Conservation (phyloP, 1,140 invertebrate species). For the Ooceraea biroi region DNA sequence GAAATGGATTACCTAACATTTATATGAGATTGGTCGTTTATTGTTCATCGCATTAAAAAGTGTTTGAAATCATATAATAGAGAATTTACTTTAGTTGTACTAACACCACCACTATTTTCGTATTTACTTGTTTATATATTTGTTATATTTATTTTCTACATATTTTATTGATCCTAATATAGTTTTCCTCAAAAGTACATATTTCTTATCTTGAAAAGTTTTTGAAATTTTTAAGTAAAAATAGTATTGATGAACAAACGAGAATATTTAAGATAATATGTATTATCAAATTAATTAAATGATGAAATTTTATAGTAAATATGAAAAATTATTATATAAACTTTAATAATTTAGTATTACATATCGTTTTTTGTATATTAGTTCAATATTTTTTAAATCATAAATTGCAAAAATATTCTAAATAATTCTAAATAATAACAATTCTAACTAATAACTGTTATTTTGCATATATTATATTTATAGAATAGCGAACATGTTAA, state of each 20-base stretch:
- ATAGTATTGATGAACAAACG: too few relatives aligned
- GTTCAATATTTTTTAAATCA: slow-evolving; percentile 20
- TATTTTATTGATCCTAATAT: too few relatives aligned
- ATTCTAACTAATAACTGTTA: not conserved
- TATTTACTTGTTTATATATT: not conserved
- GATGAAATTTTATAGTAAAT: too few relatives aligned
- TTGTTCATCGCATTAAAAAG: slow-evolving; percentile 32
- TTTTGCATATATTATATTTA: slow-evolving; percentile 14
- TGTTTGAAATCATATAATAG: slow-evolving; percentile 20
- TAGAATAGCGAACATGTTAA: slow-evolving; percentile 66
- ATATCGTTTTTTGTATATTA: slow-evolving; percentile 12
- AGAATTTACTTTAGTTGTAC: too few relatives aligned
- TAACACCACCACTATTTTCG: too few relatives aligned
- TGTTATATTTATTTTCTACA: not conserved
- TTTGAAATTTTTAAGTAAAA: too few relatives aligned
- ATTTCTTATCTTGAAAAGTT: too few relatives aligned
- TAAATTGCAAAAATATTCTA: slow-evolving; percentile 2
- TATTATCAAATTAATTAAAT: too few relatives aligned
- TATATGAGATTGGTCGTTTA: slow-evolving; percentile 1
- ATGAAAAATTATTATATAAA: not conserved
- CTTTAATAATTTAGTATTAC: slow-evolving; percentile 5
- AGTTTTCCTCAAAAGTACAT: too few relatives aligned
- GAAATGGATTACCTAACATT: not conserved
- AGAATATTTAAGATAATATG: too few relatives aligned
- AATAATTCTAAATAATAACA: too few relatives aligned